Conservation (phyloP, 1,140 invertebrate species). For the Microplitis mediator region DNA sequence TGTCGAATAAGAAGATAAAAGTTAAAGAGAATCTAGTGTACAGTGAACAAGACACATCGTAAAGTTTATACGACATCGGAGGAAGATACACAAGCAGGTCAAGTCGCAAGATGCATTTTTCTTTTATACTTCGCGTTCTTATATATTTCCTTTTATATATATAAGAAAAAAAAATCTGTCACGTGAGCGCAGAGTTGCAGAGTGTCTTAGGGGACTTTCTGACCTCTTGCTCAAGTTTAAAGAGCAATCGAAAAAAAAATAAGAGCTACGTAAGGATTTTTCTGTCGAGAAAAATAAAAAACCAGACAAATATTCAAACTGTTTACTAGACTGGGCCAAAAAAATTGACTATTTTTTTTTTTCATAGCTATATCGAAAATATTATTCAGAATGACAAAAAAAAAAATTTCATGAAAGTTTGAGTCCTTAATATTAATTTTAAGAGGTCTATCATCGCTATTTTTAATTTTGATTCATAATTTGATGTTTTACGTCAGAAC, state of each 20-base stretch:
- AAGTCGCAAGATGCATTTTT: constrained; percentile 2
- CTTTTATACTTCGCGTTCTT: neutral
- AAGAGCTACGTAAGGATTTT: neutral
- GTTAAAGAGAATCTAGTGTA: neutral
- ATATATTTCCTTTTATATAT: neutral
- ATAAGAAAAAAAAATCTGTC: neutral
- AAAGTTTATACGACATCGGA: constrained; percentile 12
- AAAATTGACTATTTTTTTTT: too few relatives aligned
- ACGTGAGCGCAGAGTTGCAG: neutral
- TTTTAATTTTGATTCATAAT: too few relatives aligned
- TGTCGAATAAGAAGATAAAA: constrained; percentile 2
- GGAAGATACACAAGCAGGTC: constrained; percentile 6
- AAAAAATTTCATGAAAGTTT: too few relatives aligned
- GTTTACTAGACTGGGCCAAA: too few relatives aligned
- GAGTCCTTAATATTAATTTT: too few relatives aligned
- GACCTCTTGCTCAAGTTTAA: neutral
- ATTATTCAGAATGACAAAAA: too few relatives aligned
- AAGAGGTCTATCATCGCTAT: too few relatives aligned
- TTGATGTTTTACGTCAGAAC: too few relatives aligned
- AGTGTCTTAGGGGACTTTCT: constrained; percentile 6
- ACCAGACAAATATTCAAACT: too few relatives aligned
- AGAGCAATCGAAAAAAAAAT: neutral
- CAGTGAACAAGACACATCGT: neutral
- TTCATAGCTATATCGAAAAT: too few relatives aligned
- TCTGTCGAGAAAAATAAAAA: neutral